phyloP scores from a whole-genome alignment of 2,797 vertebrate genomes.

The Acridotheres tristis region DNA sequence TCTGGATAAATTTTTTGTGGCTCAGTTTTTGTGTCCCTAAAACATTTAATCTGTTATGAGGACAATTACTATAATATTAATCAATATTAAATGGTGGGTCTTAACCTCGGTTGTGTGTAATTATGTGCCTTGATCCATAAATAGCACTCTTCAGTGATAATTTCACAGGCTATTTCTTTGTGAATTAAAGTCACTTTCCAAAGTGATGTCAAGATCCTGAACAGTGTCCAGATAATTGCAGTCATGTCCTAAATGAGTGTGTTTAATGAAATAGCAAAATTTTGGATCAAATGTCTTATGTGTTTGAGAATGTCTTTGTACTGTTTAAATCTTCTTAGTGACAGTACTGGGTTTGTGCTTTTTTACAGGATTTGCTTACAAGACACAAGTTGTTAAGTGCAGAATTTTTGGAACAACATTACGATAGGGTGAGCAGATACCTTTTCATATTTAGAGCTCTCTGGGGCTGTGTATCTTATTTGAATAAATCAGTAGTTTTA shows the following conservation, averaged over 20 bases:
- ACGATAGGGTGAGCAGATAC: constrained; percentile 88
- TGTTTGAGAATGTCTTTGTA: background rate
- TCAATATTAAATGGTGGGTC: background rate
- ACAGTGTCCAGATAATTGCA: background rate
- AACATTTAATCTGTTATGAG: background rate
- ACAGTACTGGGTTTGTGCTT: constrained; percentile 28
- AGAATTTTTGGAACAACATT: constrained; percentile 97
- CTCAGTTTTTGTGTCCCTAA: background rate
- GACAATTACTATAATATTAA: background rate
- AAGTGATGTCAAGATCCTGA: background rate
- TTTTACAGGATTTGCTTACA: constrained; percentile 92
- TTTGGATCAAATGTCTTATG: background rate
- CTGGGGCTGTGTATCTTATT: background rate
- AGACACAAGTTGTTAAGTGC: constrained; percentile 98
- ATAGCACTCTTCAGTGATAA: background rate
- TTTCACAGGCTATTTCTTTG: background rate
- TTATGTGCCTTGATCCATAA: background rate
- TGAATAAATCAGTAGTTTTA: background rate
- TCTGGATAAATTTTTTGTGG: background rate
- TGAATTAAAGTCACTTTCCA: background rate
- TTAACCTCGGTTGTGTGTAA: background rate
- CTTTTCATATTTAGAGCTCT: background rate
- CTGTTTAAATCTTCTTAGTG: background rate
- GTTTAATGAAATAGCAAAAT: background rate
- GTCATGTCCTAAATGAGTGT: background rate